Base-by-base conservation (phyloP, 1,140 invertebrate species). In the Bradynema listronoti region DNA sequence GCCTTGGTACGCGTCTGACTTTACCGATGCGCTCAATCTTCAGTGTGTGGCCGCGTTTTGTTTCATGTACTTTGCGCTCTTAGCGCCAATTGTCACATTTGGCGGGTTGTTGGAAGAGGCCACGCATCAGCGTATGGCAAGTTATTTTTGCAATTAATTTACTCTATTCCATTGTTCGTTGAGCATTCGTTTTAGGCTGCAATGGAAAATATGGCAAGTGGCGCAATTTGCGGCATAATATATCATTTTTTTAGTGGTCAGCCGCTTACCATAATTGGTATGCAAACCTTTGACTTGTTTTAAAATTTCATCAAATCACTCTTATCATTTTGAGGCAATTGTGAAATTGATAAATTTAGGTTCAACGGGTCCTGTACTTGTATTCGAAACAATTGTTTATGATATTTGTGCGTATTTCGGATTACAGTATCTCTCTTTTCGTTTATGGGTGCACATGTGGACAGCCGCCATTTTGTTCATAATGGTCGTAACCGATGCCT, bases 211-310 rank as follows among this genome's bases (percentile, higher is more conserved):
- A 82, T 98, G 1, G 85, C 97, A 45, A 89, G 91, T 41, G 93
- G 91, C 54, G 91, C 93, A 73, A 86, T 98, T 16, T 94, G 90
- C 78, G 94, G 94, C 1, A 84, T 97, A 66, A 84, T 89, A 22
- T 99, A 95, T 80, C 91, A 91, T 22, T 85, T 98, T 41, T 97
- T 97, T 82, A 90, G 90, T 65, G 94, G 94, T 4, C 94, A 99
- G 80, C 94, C 94, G 4, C 82, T 99, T 19, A 97, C 91, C 47
- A 91, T 99, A 71, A 84, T 98, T 42, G 93, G 58, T 61, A 25
- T 30, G 33, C 2, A 59, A 16, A 4, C 5, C 25, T 2, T 22
- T 66, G 19, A 64, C 4, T 3, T 55, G 25, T 3, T 9, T 34
- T 41, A 6, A 56, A 7, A 46, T 3, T 2, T 25, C n/a, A n/a